phyloP scores from a whole-genome alignment of 2,888 invertebrate genomes.

The Lasioglossum marginatum region DNA sequence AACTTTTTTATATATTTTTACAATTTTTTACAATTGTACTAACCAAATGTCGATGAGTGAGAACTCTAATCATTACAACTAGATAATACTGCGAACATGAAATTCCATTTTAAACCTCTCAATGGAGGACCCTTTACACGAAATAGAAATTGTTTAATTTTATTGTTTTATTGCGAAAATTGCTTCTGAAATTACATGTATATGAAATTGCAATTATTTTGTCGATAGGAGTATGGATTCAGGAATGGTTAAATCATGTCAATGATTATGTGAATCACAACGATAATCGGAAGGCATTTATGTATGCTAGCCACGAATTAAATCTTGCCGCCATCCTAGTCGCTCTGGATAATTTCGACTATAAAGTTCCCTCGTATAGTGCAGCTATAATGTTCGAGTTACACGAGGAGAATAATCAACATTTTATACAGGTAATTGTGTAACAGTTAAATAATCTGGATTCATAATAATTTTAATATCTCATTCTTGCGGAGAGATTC shows the following conservation, averaged over 20 bases:
- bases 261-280: constrained; percentile 29
- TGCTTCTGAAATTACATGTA: neutral
- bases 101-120: too few species aligned
- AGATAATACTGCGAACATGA: too few species aligned
- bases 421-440: constrained; percentile 47
- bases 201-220: neutral
- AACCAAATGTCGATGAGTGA: too few species aligned
- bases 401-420: constrained; percentile 32
- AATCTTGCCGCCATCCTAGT: constrained; percentile 42
- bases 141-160: neutral
- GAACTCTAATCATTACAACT: too few species aligned
- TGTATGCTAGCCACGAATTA: constrained; percentile 52
- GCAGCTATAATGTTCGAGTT: constrained; percentile 49
- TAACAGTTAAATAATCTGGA: neutral
- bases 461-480: neutral
- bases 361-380: constrained; percentile 46
- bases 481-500: neutral
- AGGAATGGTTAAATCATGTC: constrained; percentile 42
- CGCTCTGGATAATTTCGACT: constrained; percentile 40
- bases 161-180: neutral
- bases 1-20: too few species aligned
- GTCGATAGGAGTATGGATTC: constrained; percentile 48
- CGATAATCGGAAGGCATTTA: constrained; percentile 34
- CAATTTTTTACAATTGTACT: too few species aligned
- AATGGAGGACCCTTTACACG: too few species aligned